Evolutionary conservation across 2,888 invertebrate species (phyloP), one percentile per base, ranked within the genome.

Genomic region (Balanococcus diminutus): DNA sequence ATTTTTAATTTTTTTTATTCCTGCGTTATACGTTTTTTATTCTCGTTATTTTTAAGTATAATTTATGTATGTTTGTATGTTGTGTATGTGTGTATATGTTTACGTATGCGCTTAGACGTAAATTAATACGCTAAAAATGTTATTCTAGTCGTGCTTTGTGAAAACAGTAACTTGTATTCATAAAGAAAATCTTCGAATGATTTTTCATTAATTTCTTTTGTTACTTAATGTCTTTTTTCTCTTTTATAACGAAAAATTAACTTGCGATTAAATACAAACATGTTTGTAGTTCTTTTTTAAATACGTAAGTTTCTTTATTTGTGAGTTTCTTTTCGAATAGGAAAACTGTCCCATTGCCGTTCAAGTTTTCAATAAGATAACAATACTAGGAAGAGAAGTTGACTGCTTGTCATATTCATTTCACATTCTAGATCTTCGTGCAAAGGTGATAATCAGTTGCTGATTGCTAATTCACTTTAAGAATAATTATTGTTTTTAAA

Each of bases 141-240:
- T 85, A 85, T 79, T 85, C 85, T 85, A 85, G 85, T 85, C 85
- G 75, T 85, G 85, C 85, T 85, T 85, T 75, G 79, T 85, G 85
- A 42, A 82, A 56, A 82, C 46, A 56, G 42, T 56, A 79, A 85
- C 32, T 36, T 85, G 39, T 56, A 85, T 32, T 85, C 28, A 46
- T 85, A 79, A 85, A 75, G 75, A 36, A n/a, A n/a, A 72, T 85
- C 85, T 85, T 85, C 79, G 85, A 85, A 39, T 46, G 28, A 36
- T 83, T 83, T 61, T 61, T 42, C 39, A 42, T 81, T 83, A 56
- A 56, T 61, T 82, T 46, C 75, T 79, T 79, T 79, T 79, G 75
- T 79, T 67, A 67, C 67, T 67, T 79, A 19, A 79, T 79, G 36
- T 79, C 75, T 79, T 79, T 79, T 79, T 79, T 67, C 19, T 32